Conservation (phyloP, 2,888 invertebrate genomes). For the Clepsis dumicolana region DNA sequence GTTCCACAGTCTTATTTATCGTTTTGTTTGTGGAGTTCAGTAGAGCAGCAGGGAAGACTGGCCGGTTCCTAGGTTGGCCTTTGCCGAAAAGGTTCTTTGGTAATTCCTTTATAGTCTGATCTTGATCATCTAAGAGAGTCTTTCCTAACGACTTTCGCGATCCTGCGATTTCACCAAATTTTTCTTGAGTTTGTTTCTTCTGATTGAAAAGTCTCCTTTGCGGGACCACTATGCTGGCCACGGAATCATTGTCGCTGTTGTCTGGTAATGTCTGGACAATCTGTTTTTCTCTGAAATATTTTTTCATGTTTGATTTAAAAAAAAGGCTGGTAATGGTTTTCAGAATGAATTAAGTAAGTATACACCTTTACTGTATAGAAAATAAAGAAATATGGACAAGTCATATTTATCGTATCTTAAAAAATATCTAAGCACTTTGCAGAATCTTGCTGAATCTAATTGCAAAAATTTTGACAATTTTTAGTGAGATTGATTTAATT, state of each 20-base stretch:
- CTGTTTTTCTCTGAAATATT: conserved; percentile 62
- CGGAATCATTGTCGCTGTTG: conserved; percentile 76
- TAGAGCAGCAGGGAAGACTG: conserved; percentile 67
- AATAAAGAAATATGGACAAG: no score
- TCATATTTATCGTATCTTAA: no score
- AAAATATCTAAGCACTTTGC: no score
- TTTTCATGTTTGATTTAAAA: no score
- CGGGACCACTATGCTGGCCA: conserved; percentile 74
- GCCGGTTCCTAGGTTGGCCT: conserved; percentile 57
- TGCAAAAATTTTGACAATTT: no score
- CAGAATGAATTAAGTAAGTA: no score
- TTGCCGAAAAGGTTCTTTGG: conserved; percentile 67
- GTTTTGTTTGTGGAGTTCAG: conserved; percentile 69
- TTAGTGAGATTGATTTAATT: no score
- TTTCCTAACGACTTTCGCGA: conserved; percentile 63
- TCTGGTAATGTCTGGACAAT: conserved; percentile 64
- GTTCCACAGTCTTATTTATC: conserved; percentile 63
- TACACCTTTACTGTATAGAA: no score
- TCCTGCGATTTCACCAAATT: conserved; percentile 59
- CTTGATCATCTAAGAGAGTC: conserved; percentile 53
- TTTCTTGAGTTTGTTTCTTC: conserved; percentile 63
- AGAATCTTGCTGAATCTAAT: no score
- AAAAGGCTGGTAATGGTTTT: no score
- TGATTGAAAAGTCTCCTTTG: conserved; percentile 71
- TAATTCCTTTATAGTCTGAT: conserved; percentile 59